These are phyloP conservation scores for Chloroceryle inda DNA, from an alignment of 2,797 vertebrate genomes.

Conservation along the genomic window DNA sequence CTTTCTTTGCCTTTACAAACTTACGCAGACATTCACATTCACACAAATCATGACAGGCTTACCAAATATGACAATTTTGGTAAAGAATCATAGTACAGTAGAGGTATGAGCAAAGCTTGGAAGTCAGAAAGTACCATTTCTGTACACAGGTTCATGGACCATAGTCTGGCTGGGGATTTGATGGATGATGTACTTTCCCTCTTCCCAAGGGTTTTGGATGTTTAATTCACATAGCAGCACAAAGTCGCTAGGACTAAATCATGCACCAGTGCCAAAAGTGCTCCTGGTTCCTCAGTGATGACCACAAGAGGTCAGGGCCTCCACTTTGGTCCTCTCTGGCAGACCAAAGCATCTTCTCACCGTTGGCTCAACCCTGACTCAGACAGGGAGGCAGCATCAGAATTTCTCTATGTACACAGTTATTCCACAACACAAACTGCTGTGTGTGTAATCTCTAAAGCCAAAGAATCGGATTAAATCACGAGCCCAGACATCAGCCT, in stretches of 20 bases:
- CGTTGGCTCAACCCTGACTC: not conserved
- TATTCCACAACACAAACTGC: slow-evolving; percentile 6
- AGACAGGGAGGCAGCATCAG: not conserved
- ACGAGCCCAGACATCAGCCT: not conserved
- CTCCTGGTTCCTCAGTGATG: not conserved
- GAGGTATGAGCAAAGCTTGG: not conserved
- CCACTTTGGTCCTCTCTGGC: not conserved
- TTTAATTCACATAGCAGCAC: not conserved
- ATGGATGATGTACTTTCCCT: not conserved
- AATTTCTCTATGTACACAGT: not conserved
- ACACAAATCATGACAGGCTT: not conserved
- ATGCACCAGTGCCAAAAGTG: not conserved
- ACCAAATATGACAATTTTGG: not conserved
- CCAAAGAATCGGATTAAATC: slow-evolving; percentile 17
- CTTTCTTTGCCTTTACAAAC: not conserved
- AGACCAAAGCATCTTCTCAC: not conserved
- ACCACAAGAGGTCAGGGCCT: slow-evolving; percentile 47
- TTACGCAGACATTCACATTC: not conserved
- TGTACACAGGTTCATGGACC: not conserved
- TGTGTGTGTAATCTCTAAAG: not conserved
- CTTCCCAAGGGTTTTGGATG: not conserved
- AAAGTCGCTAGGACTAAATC: not conserved
- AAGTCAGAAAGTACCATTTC: not conserved
- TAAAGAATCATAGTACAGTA: not conserved
- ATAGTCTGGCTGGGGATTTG: not conserved